These are phyloP conservation scores for Channa striata DNA, from an alignment of 2,797 vertebrate species.

Conservation along the genomic window DNA sequence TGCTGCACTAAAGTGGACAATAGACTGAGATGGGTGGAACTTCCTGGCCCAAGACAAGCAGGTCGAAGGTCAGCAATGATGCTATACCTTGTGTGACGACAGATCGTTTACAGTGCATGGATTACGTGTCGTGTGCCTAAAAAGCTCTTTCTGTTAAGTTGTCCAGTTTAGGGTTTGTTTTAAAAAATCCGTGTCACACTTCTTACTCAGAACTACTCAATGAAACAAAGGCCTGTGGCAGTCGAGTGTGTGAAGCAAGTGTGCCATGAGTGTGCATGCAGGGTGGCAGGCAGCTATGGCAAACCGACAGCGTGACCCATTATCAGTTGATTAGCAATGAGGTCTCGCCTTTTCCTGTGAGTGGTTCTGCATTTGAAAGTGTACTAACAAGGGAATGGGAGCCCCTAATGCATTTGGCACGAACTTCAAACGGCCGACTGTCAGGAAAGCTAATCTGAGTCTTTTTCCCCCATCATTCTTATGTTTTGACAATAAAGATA, in stretches of 20 bases:
- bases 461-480: slow-evolving; percentile 83
- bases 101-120: neutral
- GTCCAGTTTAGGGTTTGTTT: neutral
- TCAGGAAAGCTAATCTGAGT: slow-evolving; percentile 86
- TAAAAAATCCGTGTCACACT: neutral
- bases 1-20: slow-evolving; percentile 79
- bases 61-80: slow-evolving; percentile 80
- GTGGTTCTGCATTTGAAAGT: slow-evolving; percentile 74
- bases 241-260: slow-evolving; percentile 79
- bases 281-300: slow-evolving; percentile 69
- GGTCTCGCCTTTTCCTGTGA: slow-evolving; percentile 89
- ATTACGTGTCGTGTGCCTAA: neutral
- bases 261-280: slow-evolving; percentile 81
- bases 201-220: neutral
- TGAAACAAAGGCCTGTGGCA: slow-evolving; percentile 37
- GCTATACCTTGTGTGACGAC: slow-evolving; percentile 55
- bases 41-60: slow-evolving; percentile 83
- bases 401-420: slow-evolving; percentile 86
- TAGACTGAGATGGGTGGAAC: slow-evolving; percentile 83
- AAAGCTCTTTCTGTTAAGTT: neutral
- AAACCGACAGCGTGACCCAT: slow-evolving; percentile 74
- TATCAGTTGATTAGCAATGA: slow-evolving; percentile 88
- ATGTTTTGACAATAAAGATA: slow-evolving; percentile 91
- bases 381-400: slow-evolving; percentile 79
- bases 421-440: slow-evolving; percentile 83